Base-by-base conservation (phyloP, 2,888 invertebrate genomes). In the Stenurella melanura region DNA sequence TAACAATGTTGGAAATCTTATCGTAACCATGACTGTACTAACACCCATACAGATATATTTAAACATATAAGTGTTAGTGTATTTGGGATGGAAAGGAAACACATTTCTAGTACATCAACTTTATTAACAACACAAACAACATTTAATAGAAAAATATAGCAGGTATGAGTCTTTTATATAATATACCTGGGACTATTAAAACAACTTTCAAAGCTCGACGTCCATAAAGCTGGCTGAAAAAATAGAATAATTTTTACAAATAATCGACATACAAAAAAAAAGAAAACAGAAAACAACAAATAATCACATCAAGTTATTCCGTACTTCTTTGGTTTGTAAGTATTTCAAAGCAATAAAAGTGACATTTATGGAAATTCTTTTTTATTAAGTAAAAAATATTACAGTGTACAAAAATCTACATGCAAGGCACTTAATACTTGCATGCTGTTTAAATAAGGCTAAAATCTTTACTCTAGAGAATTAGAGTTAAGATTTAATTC, bases 201-300 rank as follows among this genome's bases (percentile, higher is more conserved):
- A 70, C n/a, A 58, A 73, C 15, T 21, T 73, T 54, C 17, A n/a
- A 34, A 54, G 12, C 12, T 42, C 18, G 21, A 73, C 21, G 6
- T 73, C 73, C 73, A 38, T 18, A 60, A 67, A 42, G 73, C 67
- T 21, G 73, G 73, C 73, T 73, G 73, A 67, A 73, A 73, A 67
- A 67, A 73, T 60, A 42, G 11, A 57, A 73, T 57, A n/a, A 54
- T 21, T 26, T 21, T 72, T 61, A 54, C 30, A 18, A 17, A 69
- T 57, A 1, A 54, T 21, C 30, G 57, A 34, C 26, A 1, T 17
- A 34, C 38, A 64, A 30, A 64, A 17, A 6, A 50, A 50, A 50
- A n/a, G 4, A 50, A 50, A 50, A 50, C 50, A 50, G 50, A 50
- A 50, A 50, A 64, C 34, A 18, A 42, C 64, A 64, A 64, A 64